Base-by-base conservation (phyloP, 1,140 invertebrate genomes). In the Proales similis region DNA sequence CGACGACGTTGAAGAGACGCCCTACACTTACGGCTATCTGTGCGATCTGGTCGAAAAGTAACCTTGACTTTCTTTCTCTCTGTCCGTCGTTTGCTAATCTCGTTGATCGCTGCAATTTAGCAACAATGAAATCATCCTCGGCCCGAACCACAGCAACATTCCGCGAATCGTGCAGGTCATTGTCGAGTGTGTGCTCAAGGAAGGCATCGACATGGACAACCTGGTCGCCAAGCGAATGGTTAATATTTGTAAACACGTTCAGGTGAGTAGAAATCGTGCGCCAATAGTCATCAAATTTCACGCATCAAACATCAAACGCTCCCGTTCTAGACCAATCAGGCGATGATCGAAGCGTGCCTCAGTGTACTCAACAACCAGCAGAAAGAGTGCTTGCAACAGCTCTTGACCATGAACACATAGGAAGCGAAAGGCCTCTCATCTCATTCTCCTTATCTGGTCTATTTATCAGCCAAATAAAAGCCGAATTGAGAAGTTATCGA, bases 1-100 rank as follows among this genome's bases (percentile, higher is more conserved):
- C 65, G 91, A 95, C 75, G 94, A 98, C 76, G 81, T 83, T 20
- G 94, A 96, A 68, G 94, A 99, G 77, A 86, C 90, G 51, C 84
- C 85, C 45, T 86, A 93, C 71, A 85, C 98, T 32, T 98, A 96
- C 74, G 85, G 84, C 61, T 90, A 94, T 76, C 77, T 98, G 26
- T 96, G 91, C 77, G 90, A 95, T 78, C 79, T 98, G 32, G 85
- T 95, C 48, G 90, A 95, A 14, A 38, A n/a, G n/a, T 9, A 36
- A 36, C 9, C 9, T 9, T 9, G n/a, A 36, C 33, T 36, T 9
- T 9, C 9, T 9, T 9, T 36, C 9, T 9, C n/a, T 36, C 9
- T 36, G 9, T 9, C n/a, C n/a, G n/a, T 14, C 19, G n/a, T 39
- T 19, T 39, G 9, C 19, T 5, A 14, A 5, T 2, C 36, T 43